Percentiles rank a stretch among this genome's conserved stretches.
phyloP scores from a whole-genome alignment of 53 echinoderm and acorn worm genomes.

The Antedon mediterranea region DNA sequence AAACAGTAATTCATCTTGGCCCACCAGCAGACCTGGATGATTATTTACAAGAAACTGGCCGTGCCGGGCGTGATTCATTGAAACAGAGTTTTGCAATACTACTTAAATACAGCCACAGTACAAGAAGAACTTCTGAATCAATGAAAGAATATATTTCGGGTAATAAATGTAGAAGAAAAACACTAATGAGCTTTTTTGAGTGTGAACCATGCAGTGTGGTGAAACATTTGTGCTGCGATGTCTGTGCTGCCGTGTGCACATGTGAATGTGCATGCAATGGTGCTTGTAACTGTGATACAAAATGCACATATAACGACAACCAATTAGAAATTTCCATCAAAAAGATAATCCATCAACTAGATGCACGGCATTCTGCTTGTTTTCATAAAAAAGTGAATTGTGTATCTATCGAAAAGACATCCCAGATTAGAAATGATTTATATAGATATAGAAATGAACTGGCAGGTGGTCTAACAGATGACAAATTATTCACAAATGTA shows the following conservation, averaged over 20 bases:
- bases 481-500: too few species aligned
- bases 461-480: too few species aligned
- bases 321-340: neutral
- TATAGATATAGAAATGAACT: too few species aligned
- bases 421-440: too few species aligned
- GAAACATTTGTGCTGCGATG: slow-evolving; percentile 23
- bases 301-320: neutral
- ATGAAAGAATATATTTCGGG: slow-evolving; percentile 18
- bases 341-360: neutral
- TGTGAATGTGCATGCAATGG: slow-evolving; percentile 8
- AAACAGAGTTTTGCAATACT: slow-evolving; percentile 11
- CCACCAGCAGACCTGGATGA: slow-evolving; percentile 11
- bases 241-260: slow-evolving; percentile 21
- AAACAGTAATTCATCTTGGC: slow-evolving; percentile 22
- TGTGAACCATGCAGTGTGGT: neutral
- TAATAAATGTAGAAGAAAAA: slow-evolving; percentile 13
- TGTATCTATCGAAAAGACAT: too few species aligned
- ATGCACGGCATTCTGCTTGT: neutral
- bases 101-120: slow-evolving; percentile 10
- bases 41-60: slow-evolving; percentile 21
- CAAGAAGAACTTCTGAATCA: neutral
- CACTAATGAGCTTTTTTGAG: slow-evolving; percentile 10
- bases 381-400: neutral
- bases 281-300: neutral
- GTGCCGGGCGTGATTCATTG: slow-evolving; percentile 15